Percentiles rank a stretch among this genome's conserved stretches.
phyloP scores from a whole-genome alignment of 2,888 invertebrate genomes.

The Gastrophysa polygoni region DNA sequence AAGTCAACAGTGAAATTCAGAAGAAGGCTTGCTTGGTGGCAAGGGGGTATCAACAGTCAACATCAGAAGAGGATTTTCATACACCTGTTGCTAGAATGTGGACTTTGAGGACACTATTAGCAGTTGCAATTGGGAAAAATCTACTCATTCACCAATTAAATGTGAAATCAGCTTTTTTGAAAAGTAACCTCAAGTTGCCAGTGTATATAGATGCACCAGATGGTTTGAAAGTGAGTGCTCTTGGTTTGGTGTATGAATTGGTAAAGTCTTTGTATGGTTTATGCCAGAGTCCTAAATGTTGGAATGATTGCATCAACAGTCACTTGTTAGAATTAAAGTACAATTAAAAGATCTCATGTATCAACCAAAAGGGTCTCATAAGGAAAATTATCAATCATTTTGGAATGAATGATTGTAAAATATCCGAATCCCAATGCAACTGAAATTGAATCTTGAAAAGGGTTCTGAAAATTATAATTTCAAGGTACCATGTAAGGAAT shows the following conservation, averaged over 20 bases:
- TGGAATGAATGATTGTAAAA: constrained; percentile 29
- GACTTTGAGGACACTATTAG: constrained; percentile 20
- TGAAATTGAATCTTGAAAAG: constrained; percentile 20
- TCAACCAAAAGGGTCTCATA: constrained; percentile 28
- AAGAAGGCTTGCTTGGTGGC: neutral
- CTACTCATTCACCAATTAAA: constrained; percentile 25
- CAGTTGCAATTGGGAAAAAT: constrained; percentile 20
- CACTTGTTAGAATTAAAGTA: constrained; percentile 2
- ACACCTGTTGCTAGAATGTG: constrained; percentile 24
- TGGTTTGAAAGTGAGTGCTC: constrained; percentile 14
- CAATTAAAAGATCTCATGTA: constrained; percentile 25
- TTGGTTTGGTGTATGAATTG: constrained; percentile 28
- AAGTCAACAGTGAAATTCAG: neutral
- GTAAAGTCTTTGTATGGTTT: constrained; percentile 31
- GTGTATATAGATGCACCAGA: constrained; percentile 30
- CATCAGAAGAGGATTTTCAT: constrained; percentile 24
- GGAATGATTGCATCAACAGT: neutral
- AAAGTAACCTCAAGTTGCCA: constrained; percentile 8
- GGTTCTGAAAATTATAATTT: neutral
- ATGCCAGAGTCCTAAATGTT: constrained; percentile 12
- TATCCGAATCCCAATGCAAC: constrained; percentile 20
- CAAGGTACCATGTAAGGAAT: constrained; percentile 20
- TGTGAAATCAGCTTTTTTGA: constrained; percentile 32
- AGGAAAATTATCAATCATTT: constrained; percentile 28
- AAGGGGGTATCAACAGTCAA: constrained; percentile 1